A percentile compares a stretch with the other conserved stretches of the same genome.
These are phyloP conservation scores for Drosophila nr. fundita DNA, from an alignment of 2,888 invertebrate genomes.

Conservation along the genomic window DNA sequence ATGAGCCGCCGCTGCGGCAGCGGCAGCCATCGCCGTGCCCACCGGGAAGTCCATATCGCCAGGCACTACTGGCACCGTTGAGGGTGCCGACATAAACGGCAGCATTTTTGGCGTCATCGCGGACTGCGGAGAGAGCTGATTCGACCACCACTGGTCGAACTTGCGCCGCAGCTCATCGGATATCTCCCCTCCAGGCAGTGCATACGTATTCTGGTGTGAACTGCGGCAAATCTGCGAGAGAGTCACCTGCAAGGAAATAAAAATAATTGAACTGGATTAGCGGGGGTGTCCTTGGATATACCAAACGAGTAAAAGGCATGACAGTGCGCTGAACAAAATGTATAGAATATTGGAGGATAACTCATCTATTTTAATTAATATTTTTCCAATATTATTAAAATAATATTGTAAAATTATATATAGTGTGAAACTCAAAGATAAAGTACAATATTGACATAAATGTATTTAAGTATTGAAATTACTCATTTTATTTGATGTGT, in stretches of 20 bases:
- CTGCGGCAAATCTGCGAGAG: constrained; percentile 94
- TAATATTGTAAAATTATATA: not conserved
- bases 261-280: not conserved
- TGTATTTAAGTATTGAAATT: not conserved
- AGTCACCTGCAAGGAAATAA: constrained; percentile 87
- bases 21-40: constrained; percentile 85
- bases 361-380: not conserved
- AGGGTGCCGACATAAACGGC: constrained; percentile 84
- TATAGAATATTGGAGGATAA: not conserved
- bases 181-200: constrained; percentile 89
- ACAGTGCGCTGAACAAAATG: not conserved
- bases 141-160: constrained; percentile 96
- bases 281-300: not conserved
- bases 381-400: not conserved
- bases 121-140: constrained; percentile 89
- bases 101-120: constrained; percentile 86
- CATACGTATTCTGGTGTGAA: constrained; percentile 88
- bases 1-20: constrained; percentile 86
- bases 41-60: constrained; percentile 84
- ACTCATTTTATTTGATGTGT: not conserved
- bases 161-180: constrained; percentile 93
- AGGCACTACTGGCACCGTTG: constrained; percentile 77
- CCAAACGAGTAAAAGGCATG: too few species aligned
- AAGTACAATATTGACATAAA: not conserved
- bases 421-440: not conserved